A percentile compares a stretch with the other conserved stretches of the same genome.
Conservation (phyloP, 2,113 vertebrate species). For the Dicerorhinus sumatrensis region DNA sequence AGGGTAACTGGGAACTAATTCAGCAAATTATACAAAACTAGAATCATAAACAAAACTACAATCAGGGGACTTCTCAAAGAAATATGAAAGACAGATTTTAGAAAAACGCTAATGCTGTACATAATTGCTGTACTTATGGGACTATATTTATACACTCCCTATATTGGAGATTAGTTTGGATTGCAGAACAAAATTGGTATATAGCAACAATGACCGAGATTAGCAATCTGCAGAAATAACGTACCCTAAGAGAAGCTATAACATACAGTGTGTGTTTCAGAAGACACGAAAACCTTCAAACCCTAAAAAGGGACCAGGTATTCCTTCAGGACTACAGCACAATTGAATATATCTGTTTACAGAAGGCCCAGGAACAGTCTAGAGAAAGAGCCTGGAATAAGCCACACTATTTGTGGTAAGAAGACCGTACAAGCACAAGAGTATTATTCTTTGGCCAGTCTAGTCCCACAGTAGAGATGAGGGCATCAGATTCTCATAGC, state of each 20-base stretch:
- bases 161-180: background rate
- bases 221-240: background rate
- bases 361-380: background rate
- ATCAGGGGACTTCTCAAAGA: background rate
- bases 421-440: background rate
- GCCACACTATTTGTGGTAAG: background rate
- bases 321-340: background rate
- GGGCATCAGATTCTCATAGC: background rate
- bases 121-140: background rate
- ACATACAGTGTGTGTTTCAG: background rate
- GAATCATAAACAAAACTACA: background rate
- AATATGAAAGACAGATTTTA: background rate
- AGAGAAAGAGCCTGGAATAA: background rate
- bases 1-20: background rate
- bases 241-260: background rate
- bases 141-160: background rate
- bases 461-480: background rate
- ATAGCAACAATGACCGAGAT: background rate
- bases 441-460: background rate
- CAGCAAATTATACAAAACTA: background rate
- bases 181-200: background rate
- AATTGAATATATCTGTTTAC: background rate
- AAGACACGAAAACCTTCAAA: slow-evolving; percentile 26
- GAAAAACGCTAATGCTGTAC: background rate
- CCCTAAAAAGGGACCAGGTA: background rate